Percentiles rank a stretch among this genome's conserved stretches.
phyloP scores from a whole-genome alignment of 2,113 vertebrate species.

The Eonycteris spelaea region DNA sequence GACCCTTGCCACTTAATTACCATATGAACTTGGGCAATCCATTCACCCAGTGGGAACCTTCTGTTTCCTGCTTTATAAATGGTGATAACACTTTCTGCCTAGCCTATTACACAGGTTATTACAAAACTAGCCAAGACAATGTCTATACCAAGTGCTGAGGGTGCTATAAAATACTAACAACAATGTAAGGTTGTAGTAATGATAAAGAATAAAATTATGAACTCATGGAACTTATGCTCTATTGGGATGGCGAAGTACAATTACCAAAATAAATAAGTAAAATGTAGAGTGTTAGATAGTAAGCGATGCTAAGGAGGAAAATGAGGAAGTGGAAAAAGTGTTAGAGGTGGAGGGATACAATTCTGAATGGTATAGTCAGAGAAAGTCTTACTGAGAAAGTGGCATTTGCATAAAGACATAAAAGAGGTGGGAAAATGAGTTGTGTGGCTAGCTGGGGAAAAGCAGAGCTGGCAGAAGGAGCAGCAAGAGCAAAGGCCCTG shows the following conservation, averaged over 20 bases:
- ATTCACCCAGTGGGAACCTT: not conserved
- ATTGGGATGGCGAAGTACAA: not conserved
- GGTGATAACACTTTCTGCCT: not conserved
- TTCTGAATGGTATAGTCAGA: not conserved
- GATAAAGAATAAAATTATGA: not conserved
- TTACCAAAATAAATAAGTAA: not conserved
- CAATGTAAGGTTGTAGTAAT: not conserved
- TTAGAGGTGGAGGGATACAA: not conserved
- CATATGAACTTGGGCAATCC: not conserved
- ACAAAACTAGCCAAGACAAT: not conserved
- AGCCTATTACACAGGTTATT: not conserved
- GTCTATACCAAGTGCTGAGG: not conserved
- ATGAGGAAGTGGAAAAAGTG: not conserved
- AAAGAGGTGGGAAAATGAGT: not conserved
- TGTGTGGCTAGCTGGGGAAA: not conserved
- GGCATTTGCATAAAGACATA: not conserved
- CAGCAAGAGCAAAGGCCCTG: not conserved
- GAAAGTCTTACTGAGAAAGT: not conserved
- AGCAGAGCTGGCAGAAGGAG: not conserved
- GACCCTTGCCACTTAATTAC: not conserved
- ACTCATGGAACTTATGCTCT: not conserved
- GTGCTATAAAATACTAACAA: not conserved
- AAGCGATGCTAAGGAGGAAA: not conserved
- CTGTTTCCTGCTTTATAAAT: not conserved
- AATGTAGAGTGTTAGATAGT: not conserved